A percentile compares a stretch with the other conserved stretches of the same genome.
Conservation (phyloP, 2,113 vertebrate species). For the Cnemophilus loriae region DNA sequence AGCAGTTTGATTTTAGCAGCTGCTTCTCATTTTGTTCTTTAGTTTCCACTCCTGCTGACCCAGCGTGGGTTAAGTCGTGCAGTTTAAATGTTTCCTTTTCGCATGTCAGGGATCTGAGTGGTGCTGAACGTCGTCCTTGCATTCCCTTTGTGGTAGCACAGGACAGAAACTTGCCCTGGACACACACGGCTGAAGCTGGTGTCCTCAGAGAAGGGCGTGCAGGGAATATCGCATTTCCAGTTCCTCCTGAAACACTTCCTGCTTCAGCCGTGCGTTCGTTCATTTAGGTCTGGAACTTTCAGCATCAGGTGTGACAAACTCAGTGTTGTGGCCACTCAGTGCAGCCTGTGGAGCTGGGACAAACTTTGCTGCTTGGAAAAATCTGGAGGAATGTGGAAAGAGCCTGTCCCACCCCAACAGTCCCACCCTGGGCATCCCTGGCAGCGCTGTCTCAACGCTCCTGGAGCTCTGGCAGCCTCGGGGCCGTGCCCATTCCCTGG, state of each 20-base stretch:
- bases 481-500: not conserved
- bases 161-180: not conserved
- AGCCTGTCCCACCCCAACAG: not conserved
- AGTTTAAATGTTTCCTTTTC: not conserved
- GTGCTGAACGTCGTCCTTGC: not conserved
- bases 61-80: accelerated
- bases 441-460: accelerated
- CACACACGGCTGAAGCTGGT: accelerated
- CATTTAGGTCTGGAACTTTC: accelerated
- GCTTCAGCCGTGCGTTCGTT: accelerated
- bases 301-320: not conserved
- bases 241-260: not conserved
- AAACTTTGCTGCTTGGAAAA: not conserved
- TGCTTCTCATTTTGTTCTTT: not conserved
- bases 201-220: not conserved
- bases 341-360: not conserved
- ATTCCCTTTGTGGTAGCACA: not conserved
- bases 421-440: not conserved
- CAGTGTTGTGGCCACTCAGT: accelerated
- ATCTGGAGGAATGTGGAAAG: not conserved
- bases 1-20: not conserved
- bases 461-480: not conserved
- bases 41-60: not conserved
- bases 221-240: not conserved
- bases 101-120: not conserved